A percentile compares a stretch with the other conserved stretches of the same genome.
Evolutionary conservation across 1,140 invertebrate genomes (phyloP).

Genomic region (Drosophila trapezifrons): DNA sequence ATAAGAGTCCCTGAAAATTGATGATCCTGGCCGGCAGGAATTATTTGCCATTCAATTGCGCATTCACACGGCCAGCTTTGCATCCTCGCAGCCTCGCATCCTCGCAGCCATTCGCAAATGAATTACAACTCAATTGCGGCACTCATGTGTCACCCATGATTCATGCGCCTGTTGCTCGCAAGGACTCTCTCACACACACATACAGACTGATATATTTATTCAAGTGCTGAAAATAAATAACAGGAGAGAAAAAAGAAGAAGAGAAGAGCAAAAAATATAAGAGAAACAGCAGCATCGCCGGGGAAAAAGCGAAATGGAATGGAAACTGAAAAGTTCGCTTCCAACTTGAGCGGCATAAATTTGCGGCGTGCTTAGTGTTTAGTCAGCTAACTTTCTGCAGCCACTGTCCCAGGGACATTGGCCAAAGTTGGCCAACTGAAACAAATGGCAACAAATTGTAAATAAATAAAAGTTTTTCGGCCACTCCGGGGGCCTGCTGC

Average conservation of each 20-base stretch:
- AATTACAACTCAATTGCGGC: slow-evolving; percentile 48
- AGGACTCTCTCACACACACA: slow-evolving; percentile 17
- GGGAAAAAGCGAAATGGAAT: slow-evolving; percentile 14
- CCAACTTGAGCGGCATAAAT: slow-evolving; percentile 42
- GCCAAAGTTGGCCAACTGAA: slow-evolving; percentile 36
- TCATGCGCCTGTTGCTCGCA: slow-evolving; percentile 45
- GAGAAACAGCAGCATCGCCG: background rate
- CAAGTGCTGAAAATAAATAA: slow-evolving; percentile 45
- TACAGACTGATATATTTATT: slow-evolving; percentile 36
- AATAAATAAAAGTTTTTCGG: slow-evolving; percentile 58
- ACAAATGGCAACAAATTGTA: slow-evolving; percentile 65
- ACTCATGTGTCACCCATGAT: slow-evolving; percentile 52
- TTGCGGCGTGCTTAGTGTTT: slow-evolving; percentile 40
- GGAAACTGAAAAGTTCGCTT: slow-evolving; percentile 40
- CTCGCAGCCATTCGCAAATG: slow-evolving; percentile 23
- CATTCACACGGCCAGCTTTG: slow-evolving; percentile 19
- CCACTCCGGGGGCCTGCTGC: slow-evolving; percentile 12
- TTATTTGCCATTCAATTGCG: slow-evolving; percentile 37
- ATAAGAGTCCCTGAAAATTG: slow-evolving; percentile 19
- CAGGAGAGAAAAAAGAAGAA: background rate
- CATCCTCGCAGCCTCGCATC: slow-evolving; percentile 14
- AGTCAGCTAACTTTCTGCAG: slow-evolving; percentile 44
- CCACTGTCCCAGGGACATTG: slow-evolving; percentile 29
- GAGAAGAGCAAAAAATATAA: background rate
- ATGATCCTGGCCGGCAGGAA: slow-evolving; percentile 17